A percentile compares a stretch with the other conserved stretches of the same genome.
phyloP scores from a whole-genome alignment of 1,140 invertebrate species.

The Drosophila erecta region DNA sequence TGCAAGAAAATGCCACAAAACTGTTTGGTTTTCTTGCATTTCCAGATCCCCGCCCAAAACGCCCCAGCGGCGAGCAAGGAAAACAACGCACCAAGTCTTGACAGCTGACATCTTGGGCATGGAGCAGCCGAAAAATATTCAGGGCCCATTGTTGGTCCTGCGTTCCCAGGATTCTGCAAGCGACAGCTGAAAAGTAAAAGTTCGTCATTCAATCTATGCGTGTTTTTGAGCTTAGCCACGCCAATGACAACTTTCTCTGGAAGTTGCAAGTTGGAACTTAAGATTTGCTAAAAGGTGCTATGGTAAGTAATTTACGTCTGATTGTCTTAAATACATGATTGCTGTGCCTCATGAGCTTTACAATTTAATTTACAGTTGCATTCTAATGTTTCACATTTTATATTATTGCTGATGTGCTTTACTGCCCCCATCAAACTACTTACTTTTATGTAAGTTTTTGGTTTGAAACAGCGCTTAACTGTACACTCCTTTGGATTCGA shows the following conservation, averaged over 20 bases:
- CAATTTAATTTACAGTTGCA: neutral
- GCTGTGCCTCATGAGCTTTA: no score
- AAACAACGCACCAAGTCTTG: conserved; percentile 35
- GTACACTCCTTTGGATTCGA: conserved; percentile 15
- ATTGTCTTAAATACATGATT: neutral
- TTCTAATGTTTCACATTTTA: neutral
- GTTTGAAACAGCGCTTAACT: neutral
- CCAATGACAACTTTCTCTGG: conserved; percentile 14
- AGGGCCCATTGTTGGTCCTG: conserved; percentile 43
- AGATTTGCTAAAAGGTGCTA: no score
- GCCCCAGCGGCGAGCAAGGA: conserved; percentile 23
- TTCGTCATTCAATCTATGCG: conserved; percentile 73
- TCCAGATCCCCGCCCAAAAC: conserved; percentile 1
- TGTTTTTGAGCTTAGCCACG: conserved; percentile 57
- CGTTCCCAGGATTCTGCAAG: conserved; percentile 10
- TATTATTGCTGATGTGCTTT: no score
- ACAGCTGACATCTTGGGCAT: conserved; percentile 37
- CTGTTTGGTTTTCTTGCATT: conserved; percentile 72
- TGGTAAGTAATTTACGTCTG: no score
- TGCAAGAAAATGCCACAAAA: conserved; percentile 76
- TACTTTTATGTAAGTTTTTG: neutral
- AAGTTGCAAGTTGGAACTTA: neutral
- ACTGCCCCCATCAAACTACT: neutral
- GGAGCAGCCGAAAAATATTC: conserved; percentile 59
- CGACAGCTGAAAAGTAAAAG: conserved; percentile 67